phyloP scores from a whole-genome alignment of 2,888 invertebrate species.

The Byasa hedistus region DNA sequence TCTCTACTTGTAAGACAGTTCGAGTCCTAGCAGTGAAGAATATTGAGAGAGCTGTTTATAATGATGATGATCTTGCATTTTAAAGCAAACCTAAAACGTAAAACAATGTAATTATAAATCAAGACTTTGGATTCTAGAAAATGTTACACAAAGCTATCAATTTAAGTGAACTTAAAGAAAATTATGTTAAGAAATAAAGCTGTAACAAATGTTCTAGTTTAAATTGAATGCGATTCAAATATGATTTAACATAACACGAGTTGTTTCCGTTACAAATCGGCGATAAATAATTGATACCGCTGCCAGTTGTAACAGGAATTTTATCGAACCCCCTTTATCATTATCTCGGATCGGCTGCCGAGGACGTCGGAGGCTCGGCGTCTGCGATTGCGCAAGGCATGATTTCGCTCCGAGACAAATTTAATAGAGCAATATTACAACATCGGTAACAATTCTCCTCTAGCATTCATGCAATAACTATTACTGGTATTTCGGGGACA shows the following conservation, averaged over 20 bases:
- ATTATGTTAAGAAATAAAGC: not conserved
- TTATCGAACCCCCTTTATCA: conserved; percentile 35
- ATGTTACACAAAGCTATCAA: not conserved
- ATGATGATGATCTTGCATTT: too few species aligned
- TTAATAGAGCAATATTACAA: conserved; percentile 55
- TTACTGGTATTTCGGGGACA: conserved; percentile 47
- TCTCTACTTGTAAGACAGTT: too few species aligned
- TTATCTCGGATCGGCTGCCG: conserved; percentile 32
- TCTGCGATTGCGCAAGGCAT: conserved; percentile 47
- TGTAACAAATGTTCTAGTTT: not conserved
- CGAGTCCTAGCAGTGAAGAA: too few species aligned
- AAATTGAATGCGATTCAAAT: conserved; percentile 9
- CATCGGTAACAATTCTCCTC: conserved; percentile 46
- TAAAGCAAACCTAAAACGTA: too few species aligned
- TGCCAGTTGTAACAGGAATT: conserved; percentile 35
- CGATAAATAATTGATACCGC: conserved; percentile 31
- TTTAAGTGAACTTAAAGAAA: not conserved
- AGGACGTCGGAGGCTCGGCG: conserved; percentile 32
- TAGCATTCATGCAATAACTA: conserved; percentile 45
- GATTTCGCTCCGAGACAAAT: conserved; percentile 47
- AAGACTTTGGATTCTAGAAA: not conserved
- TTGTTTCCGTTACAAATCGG: conserved; percentile 20
- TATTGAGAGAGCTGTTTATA: too few species aligned
- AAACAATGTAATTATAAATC: too few species aligned
- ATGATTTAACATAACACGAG: conserved; percentile 1